Evolutionary conservation across 2,797 vertebrate species (phyloP), one percentile per base, ranked within the genome.

Genomic region (Mormyrops attenuatus): DNA sequence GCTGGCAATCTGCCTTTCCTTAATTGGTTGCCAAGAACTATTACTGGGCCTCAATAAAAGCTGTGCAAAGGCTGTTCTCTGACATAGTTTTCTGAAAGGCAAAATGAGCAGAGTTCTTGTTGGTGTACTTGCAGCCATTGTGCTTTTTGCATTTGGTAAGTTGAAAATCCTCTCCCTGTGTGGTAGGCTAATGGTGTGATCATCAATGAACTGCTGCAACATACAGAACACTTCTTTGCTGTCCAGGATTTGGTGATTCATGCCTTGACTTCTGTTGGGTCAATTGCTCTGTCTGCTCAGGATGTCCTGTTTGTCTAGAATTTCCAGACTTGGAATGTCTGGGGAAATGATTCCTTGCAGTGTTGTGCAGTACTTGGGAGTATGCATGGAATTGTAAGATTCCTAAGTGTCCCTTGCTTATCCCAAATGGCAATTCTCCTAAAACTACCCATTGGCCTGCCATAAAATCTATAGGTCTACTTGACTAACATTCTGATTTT

Each of bases 71-170:
- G 41, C 47, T 50, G 0, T 22, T 0, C n/a, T 44, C 3, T 85
- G 9, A 13, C 6, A 85, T 26, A 26, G 80, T 13, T 5, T 85
- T 15, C 22, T 22, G 15, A 52, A 22, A 86, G 13, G 50, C 85
- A 86, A 85, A 50, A 89, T 89, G 80, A 11, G 0, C 13, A 85
- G 44, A 66, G 38, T 85, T 5, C 7, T 49, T 63, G 22, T 89
- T n/a, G 8, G 88, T 82, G 9, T 60, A 0, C 2, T 84, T 85
- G 38, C n/a, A 11, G 55, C 47, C 0, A 1, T 26, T 8, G 44
- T 50, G 55, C 26, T 66, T 5, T 49, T 89, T 85, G 53, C 80
- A 30, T 8, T 85, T 5, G 88, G 88, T 89, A 66, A 9, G 88
- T 85, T 17, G 13, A 41, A 8, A 26, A 2, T 49, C 0, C 26